These are phyloP conservation scores for Phacellophora camtschatica DNA, from an alignment of 30 jellyfish, hydroid and myxozoan genomes.

Conservation along the genomic window DNA sequence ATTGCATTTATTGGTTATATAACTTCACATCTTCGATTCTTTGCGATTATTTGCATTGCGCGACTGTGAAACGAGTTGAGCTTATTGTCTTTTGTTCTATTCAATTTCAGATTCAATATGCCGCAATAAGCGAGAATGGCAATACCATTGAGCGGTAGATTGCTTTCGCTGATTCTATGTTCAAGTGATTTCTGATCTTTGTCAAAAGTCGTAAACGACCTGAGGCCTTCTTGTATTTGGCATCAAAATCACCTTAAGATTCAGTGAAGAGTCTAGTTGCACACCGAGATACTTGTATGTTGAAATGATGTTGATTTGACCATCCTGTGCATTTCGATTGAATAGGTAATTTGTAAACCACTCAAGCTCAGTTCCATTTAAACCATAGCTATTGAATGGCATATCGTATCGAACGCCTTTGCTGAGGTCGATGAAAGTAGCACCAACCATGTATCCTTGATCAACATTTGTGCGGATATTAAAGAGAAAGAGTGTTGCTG, in stretches of 20 bases:
- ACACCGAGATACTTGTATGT: constrained; percentile 74
- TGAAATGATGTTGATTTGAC: constrained; percentile 44
- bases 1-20: constrained; percentile 55
- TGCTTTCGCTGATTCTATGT: constrained; percentile 44
- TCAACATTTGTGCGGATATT: constrained; percentile 62
- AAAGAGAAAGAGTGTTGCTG: constrained; percentile 67
- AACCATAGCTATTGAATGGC: constrained; percentile 54
- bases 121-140: constrained; percentile 64
- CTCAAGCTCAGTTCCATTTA: constrained; percentile 48
- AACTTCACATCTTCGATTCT: constrained; percentile 33
- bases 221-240: constrained; percentile 65
- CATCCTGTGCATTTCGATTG: constrained; percentile 54
- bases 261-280: constrained; percentile 54
- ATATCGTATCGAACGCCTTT: constrained; percentile 65
- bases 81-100: constrained; percentile 43
- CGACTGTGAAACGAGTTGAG: constrained; percentile 54
- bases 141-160: constrained; percentile 61
- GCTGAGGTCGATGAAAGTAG: constrained; percentile 62
- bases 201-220: constrained; percentile 67
- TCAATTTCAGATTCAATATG: constrained; percentile 55
- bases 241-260: constrained; percentile 55
- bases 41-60: constrained; percentile 58
- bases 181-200: constrained; percentile 43
- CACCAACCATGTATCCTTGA: constrained; percentile 73
- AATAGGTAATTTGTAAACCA: constrained; percentile 69